Conservation (phyloP, 2,888 invertebrate species). For the Craniophora ligustri region DNA sequence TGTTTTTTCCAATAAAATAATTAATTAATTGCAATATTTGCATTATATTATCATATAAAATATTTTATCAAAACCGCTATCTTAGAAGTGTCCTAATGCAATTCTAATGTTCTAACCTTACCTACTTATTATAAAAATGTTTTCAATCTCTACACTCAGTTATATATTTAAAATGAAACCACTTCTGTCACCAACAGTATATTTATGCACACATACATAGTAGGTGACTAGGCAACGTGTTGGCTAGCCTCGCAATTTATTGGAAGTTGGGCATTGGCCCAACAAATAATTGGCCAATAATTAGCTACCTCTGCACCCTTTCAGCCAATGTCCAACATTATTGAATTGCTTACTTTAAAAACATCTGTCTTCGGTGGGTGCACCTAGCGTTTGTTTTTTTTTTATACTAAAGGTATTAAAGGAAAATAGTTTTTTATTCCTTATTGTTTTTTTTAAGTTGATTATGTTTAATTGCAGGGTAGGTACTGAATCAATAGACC, state of each 20-base stretch:
- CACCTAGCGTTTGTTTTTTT: slow-evolving; percentile 1
- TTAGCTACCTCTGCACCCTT: slow-evolving; percentile 30
- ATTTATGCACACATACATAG: slow-evolving; percentile 38
- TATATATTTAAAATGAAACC: slow-evolving; percentile 4
- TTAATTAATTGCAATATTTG: too few species aligned
- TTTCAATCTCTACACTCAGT: too few species aligned
- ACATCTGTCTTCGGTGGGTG: slow-evolving; percentile 22
- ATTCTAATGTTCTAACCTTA: too few species aligned
- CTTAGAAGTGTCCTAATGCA: too few species aligned
- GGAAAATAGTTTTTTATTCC: background rate
- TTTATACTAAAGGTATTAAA: slow-evolving; percentile 15
- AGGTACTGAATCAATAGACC: too few species aligned
- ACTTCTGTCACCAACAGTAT: slow-evolving; percentile 25
- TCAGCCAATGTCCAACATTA: slow-evolving; percentile 30
- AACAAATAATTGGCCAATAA: slow-evolving; percentile 38
- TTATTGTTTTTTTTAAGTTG: slow-evolving; percentile 9
- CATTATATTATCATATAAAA: too few species aligned
- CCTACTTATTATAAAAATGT: too few species aligned
- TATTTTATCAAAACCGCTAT: too few species aligned
- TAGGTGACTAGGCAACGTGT: slow-evolving; percentile 32
- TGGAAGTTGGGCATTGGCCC: slow-evolving; percentile 37
- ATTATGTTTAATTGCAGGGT: slow-evolving; percentile 17
- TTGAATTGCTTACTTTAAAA: slow-evolving; percentile 8
- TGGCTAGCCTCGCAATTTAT: slow-evolving; percentile 35
- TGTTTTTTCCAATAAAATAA: too few species aligned